A percentile compares a stretch with the other conserved stretches of the same genome.
Conservation (phyloP, 2,888 invertebrate species). For the Melieria crassipennis region DNA sequence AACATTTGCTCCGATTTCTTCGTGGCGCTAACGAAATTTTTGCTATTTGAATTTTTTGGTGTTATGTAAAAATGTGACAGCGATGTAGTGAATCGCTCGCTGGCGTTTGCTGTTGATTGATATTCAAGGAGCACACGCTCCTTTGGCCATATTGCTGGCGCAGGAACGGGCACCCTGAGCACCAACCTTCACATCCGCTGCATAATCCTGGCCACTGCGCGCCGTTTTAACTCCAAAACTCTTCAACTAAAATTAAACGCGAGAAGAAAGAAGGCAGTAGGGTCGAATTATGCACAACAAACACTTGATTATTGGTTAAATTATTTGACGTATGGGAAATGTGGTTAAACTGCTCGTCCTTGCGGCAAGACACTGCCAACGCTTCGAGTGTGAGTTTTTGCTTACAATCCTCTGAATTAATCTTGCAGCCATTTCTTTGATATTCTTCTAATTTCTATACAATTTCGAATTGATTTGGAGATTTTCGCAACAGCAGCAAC, state of each 20-base stretch:
- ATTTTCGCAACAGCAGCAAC: constrained; percentile 31
- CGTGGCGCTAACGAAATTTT: background rate
- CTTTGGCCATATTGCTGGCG: constrained; percentile 55
- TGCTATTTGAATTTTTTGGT: constrained; percentile 27
- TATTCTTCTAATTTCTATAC: constrained; percentile 39
- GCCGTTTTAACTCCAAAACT: constrained; percentile 41
- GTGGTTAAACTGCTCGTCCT: background rate
- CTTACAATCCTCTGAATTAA: constrained; percentile 66
- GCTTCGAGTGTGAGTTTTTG: constrained; percentile 29
- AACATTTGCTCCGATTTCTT: no score
- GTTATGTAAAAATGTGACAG: constrained; percentile 45
- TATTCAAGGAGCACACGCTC: constrained; percentile 6
- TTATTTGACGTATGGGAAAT: constrained; percentile 17
- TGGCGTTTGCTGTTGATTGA: constrained; percentile 16
- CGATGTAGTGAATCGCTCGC: constrained; percentile 16
- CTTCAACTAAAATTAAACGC: constrained; percentile 44
- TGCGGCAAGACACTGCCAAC: constrained; percentile 1
- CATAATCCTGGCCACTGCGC: constrained; percentile 35
- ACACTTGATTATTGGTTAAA: constrained; percentile 24
- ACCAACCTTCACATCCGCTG: constrained; percentile 38
- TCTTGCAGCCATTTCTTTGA: constrained; percentile 62
- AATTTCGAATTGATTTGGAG: constrained; percentile 36
- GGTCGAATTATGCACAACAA: constrained; percentile 1
- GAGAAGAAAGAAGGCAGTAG: constrained; percentile 29
- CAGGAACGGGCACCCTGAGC: constrained; percentile 40